Percentiles rank a stretch among this genome's conserved stretches.
These are phyloP conservation scores for Cygnus olor DNA, from an alignment of 2,797 vertebrate species.

Conservation along the genomic window DNA sequence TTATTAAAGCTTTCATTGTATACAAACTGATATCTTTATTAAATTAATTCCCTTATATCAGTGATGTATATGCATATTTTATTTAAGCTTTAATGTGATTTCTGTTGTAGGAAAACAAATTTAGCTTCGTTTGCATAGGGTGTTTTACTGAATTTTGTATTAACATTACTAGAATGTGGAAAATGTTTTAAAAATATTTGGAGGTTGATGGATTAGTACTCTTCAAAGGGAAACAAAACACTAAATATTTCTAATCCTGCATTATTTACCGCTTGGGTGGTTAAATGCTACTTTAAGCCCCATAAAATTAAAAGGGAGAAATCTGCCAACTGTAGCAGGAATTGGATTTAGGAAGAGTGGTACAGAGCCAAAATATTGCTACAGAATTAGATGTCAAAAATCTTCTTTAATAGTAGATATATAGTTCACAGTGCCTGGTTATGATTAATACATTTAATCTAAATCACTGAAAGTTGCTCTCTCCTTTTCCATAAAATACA, in stretches of 20 bases:
- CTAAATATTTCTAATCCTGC: slow-evolving; percentile 97
- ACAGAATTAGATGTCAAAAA: slow-evolving; percentile 99
- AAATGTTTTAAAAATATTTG: slow-evolving; percentile 81
- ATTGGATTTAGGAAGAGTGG: slow-evolving; percentile 89
- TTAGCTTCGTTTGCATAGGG: slow-evolving; percentile 42
- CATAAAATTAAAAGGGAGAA: slow-evolving; percentile 97
- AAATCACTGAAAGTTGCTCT: slow-evolving; percentile 98
- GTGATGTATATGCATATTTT: neutral
- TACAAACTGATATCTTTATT: neutral
- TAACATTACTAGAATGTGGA: slow-evolving; percentile 76
- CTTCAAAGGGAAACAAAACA: slow-evolving; percentile 96
- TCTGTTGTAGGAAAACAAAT: slow-evolving; percentile 42
- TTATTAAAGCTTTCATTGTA: neutral
- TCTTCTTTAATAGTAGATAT: slow-evolving; percentile 98
- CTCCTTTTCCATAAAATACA: slow-evolving; percentile 99
- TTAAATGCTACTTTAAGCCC: slow-evolving; percentile 97
- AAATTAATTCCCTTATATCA: neutral
- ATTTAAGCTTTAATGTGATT: neutral
- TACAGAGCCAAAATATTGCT: slow-evolving; percentile 97
- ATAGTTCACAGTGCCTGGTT: slow-evolving; percentile 98
- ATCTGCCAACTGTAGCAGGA: slow-evolving; percentile 91
- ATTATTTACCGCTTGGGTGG: slow-evolving; percentile 99
- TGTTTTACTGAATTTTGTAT: slow-evolving; percentile 73
- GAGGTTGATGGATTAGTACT: slow-evolving; percentile 88
- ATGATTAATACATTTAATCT: slow-evolving; percentile 99